Conservation (phyloP, 2,888 invertebrate species). For the Exocentrus adspersus region DNA sequence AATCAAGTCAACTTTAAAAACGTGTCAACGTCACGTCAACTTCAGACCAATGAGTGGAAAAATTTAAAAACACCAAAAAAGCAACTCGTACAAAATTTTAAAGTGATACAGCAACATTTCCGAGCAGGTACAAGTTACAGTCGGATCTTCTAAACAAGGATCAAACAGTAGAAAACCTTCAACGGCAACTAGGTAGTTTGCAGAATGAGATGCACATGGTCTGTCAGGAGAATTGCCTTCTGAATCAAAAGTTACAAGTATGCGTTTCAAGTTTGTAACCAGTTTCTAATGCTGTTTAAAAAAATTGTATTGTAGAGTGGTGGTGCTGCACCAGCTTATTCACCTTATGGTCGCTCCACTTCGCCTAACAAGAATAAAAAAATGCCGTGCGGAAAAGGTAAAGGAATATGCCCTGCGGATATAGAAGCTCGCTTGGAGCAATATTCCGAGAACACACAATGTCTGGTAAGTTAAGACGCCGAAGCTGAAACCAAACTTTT, state of each 20-base stretch:
- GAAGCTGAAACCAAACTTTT: too few relatives aligned
- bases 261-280: neutral
- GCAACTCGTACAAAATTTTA: too few relatives aligned
- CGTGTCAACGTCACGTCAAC: slow-evolving; percentile 3
- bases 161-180: slow-evolving; percentile 70
- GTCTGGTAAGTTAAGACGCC: slow-evolving; percentile 61
- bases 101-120: slow-evolving; percentile 7
- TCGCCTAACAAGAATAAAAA: slow-evolving; percentile 30
- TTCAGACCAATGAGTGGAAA: neutral
- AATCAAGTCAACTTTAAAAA: neutral
- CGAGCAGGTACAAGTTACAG: slow-evolving; percentile 70
- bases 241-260: slow-evolving; percentile 66
- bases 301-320: slow-evolving; percentile 9
- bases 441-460: slow-evolving; percentile 63
- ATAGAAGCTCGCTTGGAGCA: slow-evolving; percentile 61
- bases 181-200: slow-evolving; percentile 70
- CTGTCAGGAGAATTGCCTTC: slow-evolving; percentile 69
- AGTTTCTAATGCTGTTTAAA: too few relatives aligned
- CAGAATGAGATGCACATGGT: slow-evolving; percentile 73
- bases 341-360: slow-evolving; percentile 5
- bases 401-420: slow-evolving; percentile 63
- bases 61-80: neutral
- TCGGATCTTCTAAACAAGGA: slow-evolving; percentile 73
- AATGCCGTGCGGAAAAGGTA: slow-evolving; percentile 57
- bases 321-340: neutral